Evolutionary conservation across 2,797 vertebrate genomes (phyloP).

Genomic region (Apodemus agrarius): DNA sequence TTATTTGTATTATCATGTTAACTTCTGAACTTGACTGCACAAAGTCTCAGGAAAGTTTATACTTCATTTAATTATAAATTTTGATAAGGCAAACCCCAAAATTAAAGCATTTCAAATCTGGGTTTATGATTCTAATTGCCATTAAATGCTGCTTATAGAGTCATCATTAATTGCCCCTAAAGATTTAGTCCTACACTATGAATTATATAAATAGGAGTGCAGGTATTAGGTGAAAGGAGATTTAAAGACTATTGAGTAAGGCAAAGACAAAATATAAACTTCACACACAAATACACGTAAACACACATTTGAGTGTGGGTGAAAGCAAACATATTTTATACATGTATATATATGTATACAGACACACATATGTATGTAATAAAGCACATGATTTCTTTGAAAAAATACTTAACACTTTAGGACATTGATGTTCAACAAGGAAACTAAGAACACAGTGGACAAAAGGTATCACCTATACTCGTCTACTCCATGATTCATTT

Average conservation of each 20-base stretch:
- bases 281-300: too few relatives aligned
- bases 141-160: background rate
- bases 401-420: background rate
- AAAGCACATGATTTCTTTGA: background rate
- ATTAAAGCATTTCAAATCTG: background rate
- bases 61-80: background rate
- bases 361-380: background rate
- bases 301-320: background rate
- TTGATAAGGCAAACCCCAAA: background rate
- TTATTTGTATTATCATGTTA: background rate
- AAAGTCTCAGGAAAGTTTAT: background rate
- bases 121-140: background rate
- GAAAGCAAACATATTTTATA: too few relatives aligned
- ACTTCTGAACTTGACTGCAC: rapidly evolving
- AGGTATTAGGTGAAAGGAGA: background rate
- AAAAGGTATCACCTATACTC: background rate
- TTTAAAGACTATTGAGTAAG: background rate
- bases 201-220: background rate
- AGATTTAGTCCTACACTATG: background rate
- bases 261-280: background rate
- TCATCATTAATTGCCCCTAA: background rate
- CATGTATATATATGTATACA: background rate
- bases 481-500: background rate
- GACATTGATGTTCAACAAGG: background rate
- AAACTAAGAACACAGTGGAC: rapidly evolving